A percentile compares a stretch with the other conserved stretches of the same genome.
phyloP scores from a whole-genome alignment of 2,113 vertebrate species.

The Silurus asotus region DNA sequence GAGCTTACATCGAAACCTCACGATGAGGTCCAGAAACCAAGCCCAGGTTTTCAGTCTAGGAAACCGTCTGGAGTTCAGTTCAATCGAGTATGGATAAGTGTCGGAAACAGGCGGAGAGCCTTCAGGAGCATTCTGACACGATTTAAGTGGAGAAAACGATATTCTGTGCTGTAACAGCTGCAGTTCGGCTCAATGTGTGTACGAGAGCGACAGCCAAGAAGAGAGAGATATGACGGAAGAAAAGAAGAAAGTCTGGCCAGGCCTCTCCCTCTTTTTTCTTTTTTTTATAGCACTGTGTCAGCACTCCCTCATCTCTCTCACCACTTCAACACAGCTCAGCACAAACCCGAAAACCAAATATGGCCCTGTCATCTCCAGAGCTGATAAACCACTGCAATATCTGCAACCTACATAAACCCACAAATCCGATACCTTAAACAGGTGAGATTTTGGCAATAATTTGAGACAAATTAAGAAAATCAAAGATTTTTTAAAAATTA shows the following conservation, averaged over 20 bases:
- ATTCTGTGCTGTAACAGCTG: constrained; percentile 46
- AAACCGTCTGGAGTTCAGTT: neutral
- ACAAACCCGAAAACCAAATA: neutral
- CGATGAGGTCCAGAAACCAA: neutral
- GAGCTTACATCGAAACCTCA: too few relatives aligned
- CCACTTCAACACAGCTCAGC: neutral
- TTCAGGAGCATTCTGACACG: neutral
- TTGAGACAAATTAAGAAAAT: too few relatives aligned
- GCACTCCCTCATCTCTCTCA: constrained; percentile 34
- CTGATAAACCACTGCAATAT: neutral
- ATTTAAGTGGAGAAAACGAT: constrained; percentile 34
- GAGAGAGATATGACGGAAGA: neutral
- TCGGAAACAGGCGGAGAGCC: neutral
- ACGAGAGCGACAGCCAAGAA: neutral
- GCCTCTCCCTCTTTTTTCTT: constrained; percentile 14
- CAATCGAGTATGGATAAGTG: neutral
- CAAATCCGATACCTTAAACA: neutral
- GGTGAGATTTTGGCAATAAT: too few relatives aligned
- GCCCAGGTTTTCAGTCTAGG: neutral
- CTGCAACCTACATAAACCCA: neutral
- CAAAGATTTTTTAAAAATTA: too few relatives aligned
- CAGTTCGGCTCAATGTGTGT: constrained; percentile 26
- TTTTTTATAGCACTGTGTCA: constrained; percentile 46
- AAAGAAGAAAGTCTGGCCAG: constrained; percentile 38
- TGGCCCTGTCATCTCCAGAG: neutral